Conservation (phyloP, 2,113 vertebrate species). For the Prunella fulvescens region DNA sequence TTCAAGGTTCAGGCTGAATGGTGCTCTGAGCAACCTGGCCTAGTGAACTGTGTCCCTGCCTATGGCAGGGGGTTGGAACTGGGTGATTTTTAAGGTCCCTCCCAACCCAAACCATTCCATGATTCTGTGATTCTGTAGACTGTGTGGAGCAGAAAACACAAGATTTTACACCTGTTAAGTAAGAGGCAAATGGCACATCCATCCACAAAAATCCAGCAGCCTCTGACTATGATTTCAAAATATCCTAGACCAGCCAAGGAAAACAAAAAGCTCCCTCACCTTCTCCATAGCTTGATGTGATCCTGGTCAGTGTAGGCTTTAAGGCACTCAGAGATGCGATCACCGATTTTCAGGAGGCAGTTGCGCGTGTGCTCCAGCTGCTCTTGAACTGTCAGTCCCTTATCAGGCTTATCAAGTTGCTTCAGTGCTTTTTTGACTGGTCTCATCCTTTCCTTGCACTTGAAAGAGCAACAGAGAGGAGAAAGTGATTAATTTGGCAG, state of each 20-base stretch:
- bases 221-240: background rate
- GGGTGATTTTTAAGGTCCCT: background rate
- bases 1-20: background rate
- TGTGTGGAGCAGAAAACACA: background rate
- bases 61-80: background rate
- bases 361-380: conserved; percentile 96
- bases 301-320: conserved; percentile 92
- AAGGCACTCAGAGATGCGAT: conserved; percentile 97
- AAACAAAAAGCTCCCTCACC: conserved; percentile 61
- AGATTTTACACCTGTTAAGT: background rate
- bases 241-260: background rate
- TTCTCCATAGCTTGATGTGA: conserved; percentile 90
- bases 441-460: conserved; percentile 99
- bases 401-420: conserved; percentile 96
- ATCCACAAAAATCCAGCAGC: background rate
- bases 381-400: conserved; percentile 90
- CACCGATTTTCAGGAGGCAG: conserved; percentile 95
- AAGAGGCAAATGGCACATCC: background rate
- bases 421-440: conserved; percentile 98
- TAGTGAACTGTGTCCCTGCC: background rate
- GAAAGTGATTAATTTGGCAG: background rate
- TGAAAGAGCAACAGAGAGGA: background rate
- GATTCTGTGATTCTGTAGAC: background rate
- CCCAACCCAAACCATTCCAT: background rate
- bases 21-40: background rate